Evolutionary conservation across 2,113 vertebrate genomes (phyloP).

Genomic region (Paramisgurnus dabryanus): DNA sequence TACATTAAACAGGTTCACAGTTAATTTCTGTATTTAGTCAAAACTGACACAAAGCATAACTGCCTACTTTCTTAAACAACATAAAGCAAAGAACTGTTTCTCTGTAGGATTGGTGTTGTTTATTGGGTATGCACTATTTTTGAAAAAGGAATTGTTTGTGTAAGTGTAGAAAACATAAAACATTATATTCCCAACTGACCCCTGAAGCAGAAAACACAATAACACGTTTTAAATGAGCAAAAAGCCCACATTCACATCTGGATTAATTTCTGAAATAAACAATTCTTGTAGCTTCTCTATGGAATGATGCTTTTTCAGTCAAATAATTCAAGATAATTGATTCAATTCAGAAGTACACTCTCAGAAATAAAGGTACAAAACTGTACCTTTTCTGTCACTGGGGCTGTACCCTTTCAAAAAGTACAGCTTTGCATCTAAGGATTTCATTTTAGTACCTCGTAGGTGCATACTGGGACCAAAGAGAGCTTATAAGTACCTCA

Average conservation of each 20-base stretch:
- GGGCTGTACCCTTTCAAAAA: too few relatives aligned
- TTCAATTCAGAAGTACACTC: neutral
- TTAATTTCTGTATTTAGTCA: constrained; percentile 1
- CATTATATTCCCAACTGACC: neutral
- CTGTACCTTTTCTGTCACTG: too few relatives aligned
- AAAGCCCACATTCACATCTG: neutral
- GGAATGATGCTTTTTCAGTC: neutral
- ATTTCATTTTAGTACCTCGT: too few relatives aligned
- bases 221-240: constrained; percentile 18
- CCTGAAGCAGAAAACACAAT: constrained; percentile 11
- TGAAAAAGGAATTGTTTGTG: neutral
- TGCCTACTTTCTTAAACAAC: neutral
- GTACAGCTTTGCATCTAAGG: too few relatives aligned
- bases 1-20: neutral
- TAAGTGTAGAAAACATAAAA: constrained; percentile 1
- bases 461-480: too few relatives aligned
- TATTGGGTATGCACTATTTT: neutral
- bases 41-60: neutral
- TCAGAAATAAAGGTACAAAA: too few relatives aligned
- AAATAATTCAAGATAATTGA: constrained; percentile 13
- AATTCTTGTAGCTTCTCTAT: neutral
- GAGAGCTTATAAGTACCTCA: too few relatives aligned
- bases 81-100: neutral
- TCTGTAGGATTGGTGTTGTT: neutral
- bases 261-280: constrained; percentile 12